A percentile compares a stretch with the other conserved stretches of the same genome.
Evolutionary conservation across 2,113 vertebrate genomes (phyloP).

Genomic region (Gracilinanus agilis): DNA sequence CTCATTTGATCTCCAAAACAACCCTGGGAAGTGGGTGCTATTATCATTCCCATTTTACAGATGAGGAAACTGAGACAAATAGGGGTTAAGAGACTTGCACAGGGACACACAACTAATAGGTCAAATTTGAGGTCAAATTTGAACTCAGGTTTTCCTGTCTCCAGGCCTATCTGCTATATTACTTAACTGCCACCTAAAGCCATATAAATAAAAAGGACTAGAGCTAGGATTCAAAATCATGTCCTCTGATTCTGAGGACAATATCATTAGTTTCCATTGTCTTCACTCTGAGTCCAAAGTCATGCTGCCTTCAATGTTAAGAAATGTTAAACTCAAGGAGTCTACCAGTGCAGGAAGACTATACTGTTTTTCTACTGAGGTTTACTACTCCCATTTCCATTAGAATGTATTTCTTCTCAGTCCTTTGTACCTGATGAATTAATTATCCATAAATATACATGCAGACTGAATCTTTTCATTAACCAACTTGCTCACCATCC

Average conservation of each 20-base stretch:
- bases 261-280: no score
- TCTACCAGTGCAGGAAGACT: neutral
- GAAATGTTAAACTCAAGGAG: neutral
- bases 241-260: neutral
- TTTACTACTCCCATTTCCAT: neutral
- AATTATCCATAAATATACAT: neutral
- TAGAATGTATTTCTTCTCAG: neutral
- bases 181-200: neutral
- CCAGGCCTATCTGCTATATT: neutral
- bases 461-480: neutral
- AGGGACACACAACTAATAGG: neutral
- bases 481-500: neutral
- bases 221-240: neutral
- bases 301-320: neutral
- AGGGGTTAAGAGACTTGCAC: neutral
- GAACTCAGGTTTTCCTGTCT: neutral
- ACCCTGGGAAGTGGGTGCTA: neutral
- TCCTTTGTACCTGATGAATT: neutral
- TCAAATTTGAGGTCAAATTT: neutral
- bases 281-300: neutral
- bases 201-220: neutral
- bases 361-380: neutral
- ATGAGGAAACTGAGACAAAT: neutral
- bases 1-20: neutral
- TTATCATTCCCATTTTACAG: neutral